Evolutionary conservation across 2,797 vertebrate genomes (phyloP), one percentile per base, ranked within the genome.

Genomic region (Muraenolepis orangiensis): DNA sequence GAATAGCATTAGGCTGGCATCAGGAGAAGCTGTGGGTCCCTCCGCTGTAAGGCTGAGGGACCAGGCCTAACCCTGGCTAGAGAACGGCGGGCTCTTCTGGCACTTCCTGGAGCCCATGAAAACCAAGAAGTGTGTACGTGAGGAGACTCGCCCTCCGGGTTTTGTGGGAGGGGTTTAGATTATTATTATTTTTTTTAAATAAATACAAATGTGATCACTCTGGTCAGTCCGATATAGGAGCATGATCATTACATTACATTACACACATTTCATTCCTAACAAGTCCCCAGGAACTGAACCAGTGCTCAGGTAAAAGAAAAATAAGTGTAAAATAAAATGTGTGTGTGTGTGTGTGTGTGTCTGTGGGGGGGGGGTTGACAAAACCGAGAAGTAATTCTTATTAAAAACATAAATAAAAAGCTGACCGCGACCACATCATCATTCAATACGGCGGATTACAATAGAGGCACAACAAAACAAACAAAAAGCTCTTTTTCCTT

Each of bases 61-160:
- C n/a, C n/a, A n/a, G n/a, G 70, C 76, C 78, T 40, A 80, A 82
- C 72, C 46, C 61, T 67, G 74, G 73, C 83, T 80, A 76, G 81
- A 86, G 76, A 30, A 75, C 74, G 79, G 76, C 69, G 30, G 69
- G 46, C 67, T 75, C 72, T 80, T 57, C 80, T 51, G 80, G 73
- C 68, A 75, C 66, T 72, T 64, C 34, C 23, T 42, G 36, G 57
- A 34, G 51, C 0, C 74, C 31, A 51, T 32, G 71, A 36, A 66
- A 77, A 66, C 14, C 51, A 11, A 46, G 73, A 72, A 78, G 73
- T 71, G 61, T 72, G 70, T 72, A 80, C n/a, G 10, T 30, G 68
- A 74, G 66, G 34, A 72, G 73, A 68, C 72, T 70, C 32, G 31
- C 29, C 18, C 16, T 66, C 67, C 34, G 12, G n/a, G 2, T 30